A percentile compares a stretch with the other conserved stretches of the same genome.
Conservation (phyloP, 2,888 invertebrate genomes). For the Dexiosoma caninum region DNA sequence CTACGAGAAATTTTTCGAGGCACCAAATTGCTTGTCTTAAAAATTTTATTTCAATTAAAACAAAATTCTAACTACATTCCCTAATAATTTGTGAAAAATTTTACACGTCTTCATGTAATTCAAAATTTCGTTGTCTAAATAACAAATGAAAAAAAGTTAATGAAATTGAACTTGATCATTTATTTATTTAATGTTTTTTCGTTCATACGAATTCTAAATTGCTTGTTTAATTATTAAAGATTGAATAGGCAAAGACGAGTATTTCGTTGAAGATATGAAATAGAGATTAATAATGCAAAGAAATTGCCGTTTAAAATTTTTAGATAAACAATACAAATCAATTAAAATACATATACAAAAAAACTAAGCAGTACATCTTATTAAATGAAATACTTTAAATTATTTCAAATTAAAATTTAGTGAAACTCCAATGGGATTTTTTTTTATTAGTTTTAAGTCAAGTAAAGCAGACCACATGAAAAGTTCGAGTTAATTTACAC, state of each 20-base stretch:
- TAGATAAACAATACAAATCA: no score
- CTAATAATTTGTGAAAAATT: conserved; percentile 6
- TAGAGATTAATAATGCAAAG: neutral
- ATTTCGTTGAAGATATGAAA: neutral
- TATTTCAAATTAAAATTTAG: no score
- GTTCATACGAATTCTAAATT: conserved; percentile 16
- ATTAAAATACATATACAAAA: no score
- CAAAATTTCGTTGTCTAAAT: conserved; percentile 4
- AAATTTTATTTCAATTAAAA: conserved; percentile 36
- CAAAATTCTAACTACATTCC: conserved; percentile 5
- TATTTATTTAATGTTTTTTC: neutral
- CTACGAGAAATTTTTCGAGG: no score
- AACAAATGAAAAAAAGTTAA: conserved; percentile 15
- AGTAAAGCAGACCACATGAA: no score
- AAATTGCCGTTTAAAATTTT: neutral
- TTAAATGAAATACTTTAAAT: no score
- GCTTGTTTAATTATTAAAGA: conserved; percentile 28
- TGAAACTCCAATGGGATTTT: no score
- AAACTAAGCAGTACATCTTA: no score
- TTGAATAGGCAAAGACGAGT: conserved; percentile 5
- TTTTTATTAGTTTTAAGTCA: no score
- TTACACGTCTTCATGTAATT: neutral
- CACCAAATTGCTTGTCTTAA: no score
- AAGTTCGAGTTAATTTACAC: no score
- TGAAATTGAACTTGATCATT: conserved; percentile 52